Evolutionary conservation across 2,797 vertebrate genomes (phyloP), one percentile per base, ranked within the genome.

Genomic region (Tympanoctomys barrerae): DNA sequence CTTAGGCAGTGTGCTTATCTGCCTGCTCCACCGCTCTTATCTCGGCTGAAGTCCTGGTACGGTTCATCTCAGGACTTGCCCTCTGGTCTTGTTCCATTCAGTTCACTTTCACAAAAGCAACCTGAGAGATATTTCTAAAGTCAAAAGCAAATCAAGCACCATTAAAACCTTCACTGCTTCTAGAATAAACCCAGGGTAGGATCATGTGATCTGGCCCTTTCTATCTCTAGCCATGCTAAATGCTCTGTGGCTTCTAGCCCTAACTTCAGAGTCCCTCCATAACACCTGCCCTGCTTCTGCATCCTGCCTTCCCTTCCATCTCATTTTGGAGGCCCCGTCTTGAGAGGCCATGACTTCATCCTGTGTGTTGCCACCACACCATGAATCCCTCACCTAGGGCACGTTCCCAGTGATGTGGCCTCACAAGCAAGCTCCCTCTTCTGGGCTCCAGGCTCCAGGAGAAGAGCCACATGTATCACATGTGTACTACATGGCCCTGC

Each of bases 401-500:
- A 33, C 0, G 0, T 8, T 68, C 14, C 7, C 7, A 0, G 2
- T 22, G 49, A 75, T 1, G 10, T 66, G 85, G 39, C 52, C 8
- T 28, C 2, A 2, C 8, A 73, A 5, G 3, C 49, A 31, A 14
- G 64, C 19, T 26, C 73, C 36, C 18, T 85, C 33, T 57, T 82
- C 81, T 59, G 62, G 62, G 39, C 46, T 9, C 1, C 11, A 11
- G 57, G 22, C 2, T 87, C 57, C n/a, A 5, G 3, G 2, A 89
- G 39, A 78, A 70, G 59, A 42, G 26, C 26, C n/a, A 1, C 26
- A 75, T 28, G 12, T 77, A 14, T 77, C 90, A 77, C 1, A 1
- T 70, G 80, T 61, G 80, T 3, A 16, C 46, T 42, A 0, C 1
- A 14, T 46, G 26, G 33, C 22, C 1, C 7, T 14, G 13, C 13